Conservation (phyloP, 2,797 vertebrate species). For the Linurgus olivaceus region DNA sequence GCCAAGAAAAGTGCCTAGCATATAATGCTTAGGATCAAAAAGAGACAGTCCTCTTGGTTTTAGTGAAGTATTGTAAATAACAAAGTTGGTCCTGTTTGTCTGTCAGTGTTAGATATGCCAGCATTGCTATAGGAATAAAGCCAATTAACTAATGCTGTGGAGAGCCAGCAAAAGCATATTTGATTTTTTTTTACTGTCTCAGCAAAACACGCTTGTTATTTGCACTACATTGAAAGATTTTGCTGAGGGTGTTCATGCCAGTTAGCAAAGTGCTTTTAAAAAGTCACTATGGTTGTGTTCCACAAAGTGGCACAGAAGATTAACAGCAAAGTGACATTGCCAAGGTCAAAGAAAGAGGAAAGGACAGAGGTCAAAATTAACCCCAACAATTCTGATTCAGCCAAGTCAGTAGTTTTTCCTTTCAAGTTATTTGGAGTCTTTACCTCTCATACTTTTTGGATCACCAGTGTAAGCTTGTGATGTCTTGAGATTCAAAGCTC, state of each 20-base stretch:
- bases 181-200: neutral
- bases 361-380: neutral
- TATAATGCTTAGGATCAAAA: neutral
- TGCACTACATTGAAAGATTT: neutral
- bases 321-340: neutral
- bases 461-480: neutral
- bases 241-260: constrained; percentile 14
- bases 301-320: neutral
- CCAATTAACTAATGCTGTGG: neutral
- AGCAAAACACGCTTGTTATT: neutral
- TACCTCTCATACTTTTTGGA: neutral
- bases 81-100: neutral
- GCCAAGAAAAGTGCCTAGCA: neutral
- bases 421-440: neutral
- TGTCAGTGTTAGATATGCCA: neutral
- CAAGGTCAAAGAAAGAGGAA: neutral
- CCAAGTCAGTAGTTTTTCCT: neutral
- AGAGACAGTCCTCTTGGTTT: neutral
- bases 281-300: neutral
- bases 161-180: constrained; percentile 3
- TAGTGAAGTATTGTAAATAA: neutral
- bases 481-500: neutral
- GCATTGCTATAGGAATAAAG: neutral
- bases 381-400: neutral
- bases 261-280: constrained; percentile 4